Evolutionary conservation across 2,797 vertebrate genomes (phyloP).

Genomic region (Helostoma temminkii): DNA sequence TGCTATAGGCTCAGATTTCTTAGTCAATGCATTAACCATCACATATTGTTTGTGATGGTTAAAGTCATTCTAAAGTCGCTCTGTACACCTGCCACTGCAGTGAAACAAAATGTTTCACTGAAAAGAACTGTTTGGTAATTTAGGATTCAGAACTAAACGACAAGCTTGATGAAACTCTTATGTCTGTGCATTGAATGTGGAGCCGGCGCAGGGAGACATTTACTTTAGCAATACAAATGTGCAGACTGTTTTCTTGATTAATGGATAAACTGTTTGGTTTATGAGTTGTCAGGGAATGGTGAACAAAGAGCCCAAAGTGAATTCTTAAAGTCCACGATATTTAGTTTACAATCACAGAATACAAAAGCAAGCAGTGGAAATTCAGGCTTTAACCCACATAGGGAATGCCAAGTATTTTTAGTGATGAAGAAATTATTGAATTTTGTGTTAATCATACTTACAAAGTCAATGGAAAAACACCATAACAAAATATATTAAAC

Average conservation of each 20-base stretch:
- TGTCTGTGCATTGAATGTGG: neutral
- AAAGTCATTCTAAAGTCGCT: too few species aligned
- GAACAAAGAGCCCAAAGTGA: neutral
- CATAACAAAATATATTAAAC: neutral
- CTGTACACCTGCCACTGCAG: neutral
- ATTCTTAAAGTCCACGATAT: too few species aligned
- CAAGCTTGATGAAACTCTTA: neutral
- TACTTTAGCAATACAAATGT: neutral
- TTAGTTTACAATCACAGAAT: neutral
- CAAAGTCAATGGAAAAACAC: too few species aligned
- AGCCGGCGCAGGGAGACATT: neutral
- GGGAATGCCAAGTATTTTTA: too few species aligned
- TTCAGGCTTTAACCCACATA: too few species aligned
- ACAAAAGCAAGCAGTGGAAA: too few species aligned
- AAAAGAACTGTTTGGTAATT: too few species aligned
- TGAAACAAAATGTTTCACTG: neutral
- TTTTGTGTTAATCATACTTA: too few species aligned
- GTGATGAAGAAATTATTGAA: too few species aligned
- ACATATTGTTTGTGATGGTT: constrained; percentile 3
- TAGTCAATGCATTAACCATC: neutral
- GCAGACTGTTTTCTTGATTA: neutral
- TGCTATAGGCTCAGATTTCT: constrained; percentile 9
- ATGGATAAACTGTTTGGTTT: neutral
- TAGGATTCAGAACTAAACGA: neutral
- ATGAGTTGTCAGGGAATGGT: neutral